Evolutionary conservation across 2,888 invertebrate species (phyloP), one percentile per base, ranked within the genome.

Genomic region (Athalia rosae): DNA sequence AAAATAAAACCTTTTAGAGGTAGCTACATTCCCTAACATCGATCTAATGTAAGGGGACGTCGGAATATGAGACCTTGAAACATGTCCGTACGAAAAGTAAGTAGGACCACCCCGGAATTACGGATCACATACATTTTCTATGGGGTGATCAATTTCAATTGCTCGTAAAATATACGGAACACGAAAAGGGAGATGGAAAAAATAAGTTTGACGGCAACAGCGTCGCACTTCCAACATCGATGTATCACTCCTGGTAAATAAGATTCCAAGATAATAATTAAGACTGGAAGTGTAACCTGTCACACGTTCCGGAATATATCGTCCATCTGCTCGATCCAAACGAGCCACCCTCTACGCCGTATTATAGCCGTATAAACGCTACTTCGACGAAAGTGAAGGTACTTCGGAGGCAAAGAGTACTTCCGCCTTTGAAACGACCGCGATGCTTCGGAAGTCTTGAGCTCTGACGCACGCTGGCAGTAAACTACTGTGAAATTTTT

Each of bases 401-500:
- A 71, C 58, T 71, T 71, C 67, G 43, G 48, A 74, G 41, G 74
- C 61, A 48, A 74, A 61, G 61, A 59, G 74, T 74, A 61, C 74
- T 61, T 74, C 48, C 48, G n/a, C n/a, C 41, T 28, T 13, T n/a
- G 74, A 74, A 74, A 74, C 48, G 61, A 74, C 28, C 47, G 6
- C 8, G 61, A 28, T 28, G 61, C n/a, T 47, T 45, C n/a, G 74
- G 71, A 58, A 58, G 45, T 59, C 71, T 28, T 28, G 71, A 58
- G 15, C 6, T 62, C 74, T 48, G 61, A 48, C 74, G 28, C 58
- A 62, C 41, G 74, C 8, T 62, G 59, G 61, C 74, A 62, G 61
- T 74, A 61, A 74, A 74, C n/a, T 62, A 74, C 43, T 74, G 61
- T 61, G 61, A 58, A 71, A 58, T 58, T 74, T 74, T 74, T 74